These are phyloP conservation scores for Hirundichthys speculiger DNA, from an alignment of 2,113 vertebrate species.

Conservation along the genomic window DNA sequence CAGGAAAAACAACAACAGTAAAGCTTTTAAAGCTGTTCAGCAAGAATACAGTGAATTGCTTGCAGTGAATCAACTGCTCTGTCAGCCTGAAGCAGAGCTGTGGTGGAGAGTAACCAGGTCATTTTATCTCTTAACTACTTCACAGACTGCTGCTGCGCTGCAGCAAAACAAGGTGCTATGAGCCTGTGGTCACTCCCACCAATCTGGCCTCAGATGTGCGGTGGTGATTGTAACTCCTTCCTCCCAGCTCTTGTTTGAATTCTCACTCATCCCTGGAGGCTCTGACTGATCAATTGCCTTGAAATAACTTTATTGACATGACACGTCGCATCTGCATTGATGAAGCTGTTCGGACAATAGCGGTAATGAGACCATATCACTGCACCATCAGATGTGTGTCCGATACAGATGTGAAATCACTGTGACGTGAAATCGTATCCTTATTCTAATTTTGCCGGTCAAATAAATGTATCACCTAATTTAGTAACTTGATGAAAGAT, in stretches of 20 bases:
- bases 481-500: too few relatives aligned
- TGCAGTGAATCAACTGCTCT: background rate
- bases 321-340: slow-evolving; percentile 74
- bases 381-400: background rate
- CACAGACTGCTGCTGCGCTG: too few relatives aligned
- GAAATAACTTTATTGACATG: slow-evolving; percentile 79
- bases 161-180: slow-evolving; percentile 1
- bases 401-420: background rate
- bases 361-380: background rate
- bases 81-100: background rate
- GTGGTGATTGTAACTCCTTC: slow-evolving; percentile 50
- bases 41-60: background rate
- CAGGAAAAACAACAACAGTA: too few relatives aligned
- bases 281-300: slow-evolving; percentile 67
- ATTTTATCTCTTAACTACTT: slow-evolving; percentile 60
- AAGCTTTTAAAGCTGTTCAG: too few relatives aligned
- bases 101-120: slow-evolving; percentile 42
- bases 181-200: too few relatives aligned
- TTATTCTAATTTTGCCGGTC: background rate
- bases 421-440: background rate
- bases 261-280: slow-evolving; percentile 30
- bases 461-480: background rate
- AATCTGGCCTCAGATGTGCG: slow-evolving; percentile 67
- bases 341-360: slow-evolving; percentile 48
- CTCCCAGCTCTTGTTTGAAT: slow-evolving; percentile 29